phyloP scores from a whole-genome alignment of 1,140 invertebrate genomes.

The Formica exsecta region DNA sequence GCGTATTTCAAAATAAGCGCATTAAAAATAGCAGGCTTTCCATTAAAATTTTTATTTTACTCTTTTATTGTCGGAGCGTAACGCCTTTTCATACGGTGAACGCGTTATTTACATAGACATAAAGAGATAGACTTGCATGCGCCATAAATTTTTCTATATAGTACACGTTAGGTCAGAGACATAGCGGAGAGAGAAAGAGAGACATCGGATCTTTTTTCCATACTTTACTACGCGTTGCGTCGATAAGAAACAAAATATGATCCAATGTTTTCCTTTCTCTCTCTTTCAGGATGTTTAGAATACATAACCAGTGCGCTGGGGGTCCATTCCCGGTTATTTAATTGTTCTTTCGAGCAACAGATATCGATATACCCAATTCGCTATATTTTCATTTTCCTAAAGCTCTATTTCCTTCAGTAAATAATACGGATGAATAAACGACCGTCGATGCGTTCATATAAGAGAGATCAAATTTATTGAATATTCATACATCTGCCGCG shows the following conservation, averaged over 20 bases:
- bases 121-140: neutral
- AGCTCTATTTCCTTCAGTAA: constrained; percentile 29
- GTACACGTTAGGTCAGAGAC: neutral
- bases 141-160: neutral
- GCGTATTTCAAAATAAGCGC: neutral
- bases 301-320: neutral
- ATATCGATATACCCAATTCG: neutral
- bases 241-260: constrained; percentile 26
- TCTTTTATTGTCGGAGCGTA: neutral
- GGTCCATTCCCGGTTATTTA: neutral
- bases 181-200: neutral
- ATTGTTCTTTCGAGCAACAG: constrained; percentile 2
- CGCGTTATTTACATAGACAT: neutral
- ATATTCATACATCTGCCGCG: constrained; percentile 57
- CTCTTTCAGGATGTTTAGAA: neutral
- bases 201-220: neutral
- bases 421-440: constrained; percentile 52
- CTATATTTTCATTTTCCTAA: constrained; percentile 48
- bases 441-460: constrained; percentile 12
- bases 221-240: constrained; percentile 7
- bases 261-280: neutral
- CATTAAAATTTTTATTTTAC: neutral
- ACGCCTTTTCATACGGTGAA: neutral
- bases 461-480: constrained; percentile 57
- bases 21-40: neutral